Evolutionary conservation across 1,140 invertebrate genomes (phyloP).

Genomic region (Drosophila nigromelanica): DNA sequence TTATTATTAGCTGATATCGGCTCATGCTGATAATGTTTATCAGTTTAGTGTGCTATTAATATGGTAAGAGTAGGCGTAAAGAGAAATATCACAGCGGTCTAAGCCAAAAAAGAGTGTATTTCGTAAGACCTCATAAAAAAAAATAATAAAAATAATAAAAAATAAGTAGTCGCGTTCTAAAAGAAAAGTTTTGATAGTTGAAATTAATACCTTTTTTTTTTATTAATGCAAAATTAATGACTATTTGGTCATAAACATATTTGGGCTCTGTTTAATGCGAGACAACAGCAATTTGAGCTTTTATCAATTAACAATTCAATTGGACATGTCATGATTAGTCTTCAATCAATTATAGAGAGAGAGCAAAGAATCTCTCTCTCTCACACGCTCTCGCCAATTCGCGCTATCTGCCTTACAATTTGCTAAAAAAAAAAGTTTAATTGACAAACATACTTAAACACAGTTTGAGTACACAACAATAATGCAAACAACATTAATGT

Average conservation of each 20-base stretch:
- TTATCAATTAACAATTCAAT: background rate
- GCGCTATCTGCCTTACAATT: background rate
- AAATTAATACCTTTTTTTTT: background rate
- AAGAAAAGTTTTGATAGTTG: background rate
- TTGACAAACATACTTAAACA: background rate
- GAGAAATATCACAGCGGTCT: background rate
- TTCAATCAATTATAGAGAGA: slow-evolving; percentile 1
- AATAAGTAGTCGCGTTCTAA: background rate
- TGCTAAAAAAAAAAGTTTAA: no score
- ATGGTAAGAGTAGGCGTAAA: slow-evolving; percentile 26
- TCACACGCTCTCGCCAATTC: background rate
- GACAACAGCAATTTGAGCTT: background rate
- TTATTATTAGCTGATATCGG: slow-evolving; percentile 33
- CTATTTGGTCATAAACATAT: background rate
- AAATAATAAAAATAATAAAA: background rate
- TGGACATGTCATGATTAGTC: slow-evolving; percentile 29
- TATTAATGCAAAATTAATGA: background rate
- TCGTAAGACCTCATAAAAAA: background rate
- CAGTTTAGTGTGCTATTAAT: slow-evolving; percentile 40
- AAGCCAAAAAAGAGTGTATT: slow-evolving; percentile 14
- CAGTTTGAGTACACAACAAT: background rate
- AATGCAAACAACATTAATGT: no score
- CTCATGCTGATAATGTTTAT: slow-evolving; percentile 36
- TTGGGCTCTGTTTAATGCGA: background rate
- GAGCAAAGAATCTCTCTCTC: background rate